Evolutionary conservation across 2,797 vertebrate genomes (phyloP).

Genomic region (Telmatherina bonti): DNA sequence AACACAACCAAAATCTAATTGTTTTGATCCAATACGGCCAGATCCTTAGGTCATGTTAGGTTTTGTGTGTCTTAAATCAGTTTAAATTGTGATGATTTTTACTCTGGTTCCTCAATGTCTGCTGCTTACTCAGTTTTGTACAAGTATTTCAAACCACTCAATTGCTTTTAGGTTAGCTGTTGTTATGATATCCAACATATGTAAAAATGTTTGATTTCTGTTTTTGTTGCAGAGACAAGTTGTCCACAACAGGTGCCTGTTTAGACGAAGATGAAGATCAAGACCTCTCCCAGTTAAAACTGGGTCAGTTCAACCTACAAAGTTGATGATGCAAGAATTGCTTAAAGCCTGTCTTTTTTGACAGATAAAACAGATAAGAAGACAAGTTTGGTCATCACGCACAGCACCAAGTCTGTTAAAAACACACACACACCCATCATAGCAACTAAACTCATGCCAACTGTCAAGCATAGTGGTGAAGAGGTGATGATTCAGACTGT

Average conservation of each 20-base stretch:
- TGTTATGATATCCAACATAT: not conserved
- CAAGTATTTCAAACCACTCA: not conserved
- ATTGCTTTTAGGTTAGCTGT: not conserved
- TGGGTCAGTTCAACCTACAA: constrained; percentile 20
- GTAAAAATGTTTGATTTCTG: constrained; percentile 3
- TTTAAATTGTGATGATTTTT: not conserved
- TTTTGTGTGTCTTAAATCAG: not conserved
- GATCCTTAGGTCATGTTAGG: not conserved
- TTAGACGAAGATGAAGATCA: constrained; percentile 42
- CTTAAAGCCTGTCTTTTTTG: not conserved
- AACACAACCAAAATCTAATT: not conserved
- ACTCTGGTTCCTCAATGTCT: not conserved
- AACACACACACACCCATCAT: no score
- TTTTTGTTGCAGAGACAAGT: constrained; percentile 5
- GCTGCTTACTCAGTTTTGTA: not conserved
- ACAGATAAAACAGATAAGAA: not conserved
- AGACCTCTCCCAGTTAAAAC: constrained; percentile 22
- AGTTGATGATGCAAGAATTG: not conserved
- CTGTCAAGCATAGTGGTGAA: no score
- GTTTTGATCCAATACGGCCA: not conserved
- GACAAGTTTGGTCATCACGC: not conserved
- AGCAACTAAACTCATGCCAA: no score
- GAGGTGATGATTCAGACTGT: no score
- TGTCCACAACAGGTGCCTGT: constrained; percentile 33
- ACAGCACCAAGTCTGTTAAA: no score